Evolutionary conservation across 2,113 vertebrate species (phyloP), one percentile per base, ranked within the genome.

Genomic region (Synodontis membranacea): DNA sequence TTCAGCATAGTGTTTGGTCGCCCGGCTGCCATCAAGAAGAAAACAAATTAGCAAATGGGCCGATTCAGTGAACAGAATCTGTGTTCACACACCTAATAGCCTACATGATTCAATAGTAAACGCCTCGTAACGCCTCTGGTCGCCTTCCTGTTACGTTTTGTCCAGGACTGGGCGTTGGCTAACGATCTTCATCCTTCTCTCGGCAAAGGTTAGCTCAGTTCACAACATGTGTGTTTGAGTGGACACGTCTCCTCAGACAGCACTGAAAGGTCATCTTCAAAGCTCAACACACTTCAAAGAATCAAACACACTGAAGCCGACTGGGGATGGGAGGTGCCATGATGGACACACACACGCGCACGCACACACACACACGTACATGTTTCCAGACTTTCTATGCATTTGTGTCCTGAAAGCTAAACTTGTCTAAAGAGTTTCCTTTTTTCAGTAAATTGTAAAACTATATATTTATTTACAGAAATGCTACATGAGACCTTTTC

Each of bases 191-290:
- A n/a, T 84, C 87, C 37, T 85, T 46, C 44, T 64, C 60, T 44
- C 70, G 23, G 75, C 54, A 90, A 91, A 89, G 89, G 90, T 85
- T 80, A 82, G 42, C 19, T 31, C 25, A 23, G 39, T 52, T 86
- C 52, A 44, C 46, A 50, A 17, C 42, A 19, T 84, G 82, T 87
- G 82, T 87, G 76, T 87, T 50, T 82, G 60, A 52, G 68, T 84
- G 76, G 48, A 87, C 86, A 44, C 58, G 56, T 78, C 80, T 37
- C 88, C 84, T 90, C 88, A 88, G 83, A 88, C 81, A 86, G 87
- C 75, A 64, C 25, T 42, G 50, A 92, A 94, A 94, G 91, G 92
- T 93, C 92, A 91, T 54, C 82, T 92, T 93, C 91, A 94, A 93
- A 94, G 91, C 83, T 31, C 37, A 83, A 85, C 87, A 28, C 39